phyloP scores from a whole-genome alignment of 2,113 vertebrate species.

The Abramis brama region DNA sequence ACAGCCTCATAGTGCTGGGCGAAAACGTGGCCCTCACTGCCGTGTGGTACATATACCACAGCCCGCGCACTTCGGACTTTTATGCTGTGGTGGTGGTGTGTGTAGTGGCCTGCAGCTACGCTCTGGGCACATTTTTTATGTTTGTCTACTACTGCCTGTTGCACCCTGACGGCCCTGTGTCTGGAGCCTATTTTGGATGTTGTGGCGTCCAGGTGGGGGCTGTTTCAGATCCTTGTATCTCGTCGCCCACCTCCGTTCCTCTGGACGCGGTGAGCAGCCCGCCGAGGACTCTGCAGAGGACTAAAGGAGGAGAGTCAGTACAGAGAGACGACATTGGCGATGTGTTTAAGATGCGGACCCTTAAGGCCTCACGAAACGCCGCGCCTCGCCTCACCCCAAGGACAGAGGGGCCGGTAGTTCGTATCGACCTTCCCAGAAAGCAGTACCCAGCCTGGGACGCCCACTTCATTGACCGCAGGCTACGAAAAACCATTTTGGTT shows the following conservation, averaged over 20 bases:
- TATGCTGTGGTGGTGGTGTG: constrained; percentile 90
- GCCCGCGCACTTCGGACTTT: constrained; percentile 80
- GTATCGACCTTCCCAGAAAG: constrained; percentile 97
- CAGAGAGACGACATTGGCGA: constrained; percentile 77
- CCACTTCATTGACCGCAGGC: constrained; percentile 94
- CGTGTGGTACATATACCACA: constrained; percentile 89
- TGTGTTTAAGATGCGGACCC: constrained; percentile 92
- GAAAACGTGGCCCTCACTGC: constrained; percentile 92
- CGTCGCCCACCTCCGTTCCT: constrained; percentile 68
- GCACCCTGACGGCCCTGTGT: constrained; percentile 90
- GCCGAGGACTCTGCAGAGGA: constrained; percentile 93
- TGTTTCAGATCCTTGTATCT: constrained; percentile 64
- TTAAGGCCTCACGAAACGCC: constrained; percentile 73
- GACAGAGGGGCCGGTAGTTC: constrained; percentile 93
- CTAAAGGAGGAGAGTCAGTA: constrained; percentile 86
- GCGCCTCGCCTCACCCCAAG: constrained; percentile 78
- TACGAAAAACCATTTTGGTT: constrained; percentile 94
- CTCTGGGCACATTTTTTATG: constrained; percentile 98
- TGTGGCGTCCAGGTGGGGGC: constrained; percentile 75
- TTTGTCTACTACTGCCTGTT: constrained; percentile 97
- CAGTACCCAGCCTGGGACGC: constrained; percentile 97
- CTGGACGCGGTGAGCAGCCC: constrained; percentile 86
- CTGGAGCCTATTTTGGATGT: constrained; percentile 76
- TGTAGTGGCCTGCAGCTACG: constrained; percentile 92
- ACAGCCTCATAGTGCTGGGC: constrained; percentile 85